Evolutionary conservation across 2,888 invertebrate species (phyloP).

Genomic region (Drosophila merina): DNA sequence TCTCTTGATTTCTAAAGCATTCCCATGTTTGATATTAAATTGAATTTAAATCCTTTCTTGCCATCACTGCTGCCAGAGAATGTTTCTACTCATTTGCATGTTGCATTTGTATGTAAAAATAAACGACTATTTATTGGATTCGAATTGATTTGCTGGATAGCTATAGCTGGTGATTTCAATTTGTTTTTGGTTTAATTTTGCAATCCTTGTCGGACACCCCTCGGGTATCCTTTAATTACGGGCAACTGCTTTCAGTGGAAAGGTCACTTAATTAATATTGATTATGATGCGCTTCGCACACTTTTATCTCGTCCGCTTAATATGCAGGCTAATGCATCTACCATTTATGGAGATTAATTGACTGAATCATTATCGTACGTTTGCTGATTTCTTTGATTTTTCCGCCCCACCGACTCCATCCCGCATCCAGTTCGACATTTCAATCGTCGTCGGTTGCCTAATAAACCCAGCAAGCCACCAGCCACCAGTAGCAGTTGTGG

Average conservation of each 20-base stretch:
- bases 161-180: conserved; percentile 40
- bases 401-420: background rate
- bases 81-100: conserved; percentile 40
- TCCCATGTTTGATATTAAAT: too few species aligned
- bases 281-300: conserved; percentile 49
- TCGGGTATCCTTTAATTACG: conserved; percentile 56
- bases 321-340: conserved; percentile 59
- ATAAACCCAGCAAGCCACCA: conserved; percentile 14
- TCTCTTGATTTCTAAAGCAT: too few species aligned
- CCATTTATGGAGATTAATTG: conserved; percentile 65
- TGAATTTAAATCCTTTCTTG: background rate
- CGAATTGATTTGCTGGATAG: conserved; percentile 35
- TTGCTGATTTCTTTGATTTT: background rate
- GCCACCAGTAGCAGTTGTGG: background rate
- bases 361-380: conserved; percentile 20
- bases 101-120: conserved; percentile 59
- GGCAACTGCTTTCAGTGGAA: conserved; percentile 8
- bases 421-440: conserved; percentile 1
- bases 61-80: background rate
- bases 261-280: conserved; percentile 64
- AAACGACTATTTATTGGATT: conserved; percentile 57
- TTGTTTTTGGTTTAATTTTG: conserved; percentile 34
- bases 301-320: conserved; percentile 15
- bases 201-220: background rate
- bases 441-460: conserved; percentile 21